phyloP scores from a whole-genome alignment of 1,140 invertebrate genomes.

The Halictus rubicundus region DNA sequence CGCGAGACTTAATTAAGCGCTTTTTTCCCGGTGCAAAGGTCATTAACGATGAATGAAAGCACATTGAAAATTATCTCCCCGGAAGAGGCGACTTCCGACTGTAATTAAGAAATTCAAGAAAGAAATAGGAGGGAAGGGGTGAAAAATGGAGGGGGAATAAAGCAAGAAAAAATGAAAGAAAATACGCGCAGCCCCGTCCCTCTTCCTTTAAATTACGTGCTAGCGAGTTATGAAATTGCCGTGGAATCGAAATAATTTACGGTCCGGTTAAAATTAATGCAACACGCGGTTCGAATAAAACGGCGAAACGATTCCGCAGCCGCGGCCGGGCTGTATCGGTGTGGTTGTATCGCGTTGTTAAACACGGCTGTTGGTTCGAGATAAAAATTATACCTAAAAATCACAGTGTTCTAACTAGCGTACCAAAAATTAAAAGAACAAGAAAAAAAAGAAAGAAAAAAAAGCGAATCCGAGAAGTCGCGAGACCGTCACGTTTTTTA shows the following conservation, averaged over 20 bases:
- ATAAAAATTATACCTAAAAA: slow-evolving; percentile 7
- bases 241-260: neutral
- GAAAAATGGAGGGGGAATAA: neutral
- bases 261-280: slow-evolving; percentile 15
- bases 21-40: slow-evolving; percentile 9
- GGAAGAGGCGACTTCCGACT: neutral
- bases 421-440: neutral
- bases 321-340: neutral
- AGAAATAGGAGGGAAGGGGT: neutral
- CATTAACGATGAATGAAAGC: neutral
- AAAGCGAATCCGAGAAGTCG: neutral
- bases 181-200: neutral
- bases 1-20: slow-evolving; percentile 13
- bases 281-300: neutral
- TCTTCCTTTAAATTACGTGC: slow-evolving; percentile 1
- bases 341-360: neutral
- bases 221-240: neutral
- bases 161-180: neutral
- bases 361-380: neutral
- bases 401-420: neutral
- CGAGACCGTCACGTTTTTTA: neutral
- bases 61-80: neutral
- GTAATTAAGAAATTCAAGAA: neutral
- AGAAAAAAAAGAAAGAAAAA: neutral
- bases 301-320: neutral